phyloP scores from a whole-genome alignment of 2,113 vertebrate species.

The Xiphophorus hellerii region DNA sequence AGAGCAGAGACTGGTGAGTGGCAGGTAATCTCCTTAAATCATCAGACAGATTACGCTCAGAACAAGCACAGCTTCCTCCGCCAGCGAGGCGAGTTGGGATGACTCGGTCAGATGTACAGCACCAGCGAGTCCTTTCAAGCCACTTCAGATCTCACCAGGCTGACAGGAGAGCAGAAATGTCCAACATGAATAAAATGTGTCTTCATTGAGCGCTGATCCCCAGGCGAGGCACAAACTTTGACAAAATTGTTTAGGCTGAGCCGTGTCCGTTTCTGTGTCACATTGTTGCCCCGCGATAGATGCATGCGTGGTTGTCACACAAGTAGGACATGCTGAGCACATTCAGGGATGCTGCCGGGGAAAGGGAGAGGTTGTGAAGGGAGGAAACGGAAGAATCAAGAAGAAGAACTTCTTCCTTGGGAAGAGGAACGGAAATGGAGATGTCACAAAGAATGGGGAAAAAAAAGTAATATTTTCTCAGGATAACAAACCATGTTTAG shows the following conservation, averaged over 20 bases:
- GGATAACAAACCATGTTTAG: background rate
- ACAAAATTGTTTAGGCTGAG: slow-evolving; percentile 52
- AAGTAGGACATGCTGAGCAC: slow-evolving; percentile 70
- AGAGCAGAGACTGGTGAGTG: slow-evolving; percentile 8
- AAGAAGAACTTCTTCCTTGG: slow-evolving; percentile 16
- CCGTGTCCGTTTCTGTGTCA: slow-evolving; percentile 31
- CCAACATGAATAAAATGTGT: slow-evolving; percentile 29
- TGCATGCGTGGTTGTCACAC: slow-evolving; percentile 54
- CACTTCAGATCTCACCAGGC: slow-evolving; percentile 37
- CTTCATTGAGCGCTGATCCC: slow-evolving; percentile 27
- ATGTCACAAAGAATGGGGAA: background rate
- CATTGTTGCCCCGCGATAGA: slow-evolving; percentile 49
- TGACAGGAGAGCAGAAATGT: slow-evolving; percentile 43
- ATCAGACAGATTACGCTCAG: slow-evolving; percentile 17
- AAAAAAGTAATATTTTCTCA: background rate
- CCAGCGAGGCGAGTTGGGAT: slow-evolving; percentile 32
- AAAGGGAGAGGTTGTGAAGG: slow-evolving; percentile 35
- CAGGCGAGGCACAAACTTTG: slow-evolving; percentile 26
- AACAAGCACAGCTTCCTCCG: background rate
- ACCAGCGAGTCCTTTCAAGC: slow-evolving; percentile 50
- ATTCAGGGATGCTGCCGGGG: slow-evolving; percentile 67
- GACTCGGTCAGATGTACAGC: slow-evolving; percentile 42
- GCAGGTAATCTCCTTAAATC: slow-evolving; percentile 25
- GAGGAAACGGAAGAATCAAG: slow-evolving; percentile 35
- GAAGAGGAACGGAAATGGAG: slow-evolving; percentile 17